Conservation (phyloP, 2,113 vertebrate species). For the Polypterus senegalus region DNA sequence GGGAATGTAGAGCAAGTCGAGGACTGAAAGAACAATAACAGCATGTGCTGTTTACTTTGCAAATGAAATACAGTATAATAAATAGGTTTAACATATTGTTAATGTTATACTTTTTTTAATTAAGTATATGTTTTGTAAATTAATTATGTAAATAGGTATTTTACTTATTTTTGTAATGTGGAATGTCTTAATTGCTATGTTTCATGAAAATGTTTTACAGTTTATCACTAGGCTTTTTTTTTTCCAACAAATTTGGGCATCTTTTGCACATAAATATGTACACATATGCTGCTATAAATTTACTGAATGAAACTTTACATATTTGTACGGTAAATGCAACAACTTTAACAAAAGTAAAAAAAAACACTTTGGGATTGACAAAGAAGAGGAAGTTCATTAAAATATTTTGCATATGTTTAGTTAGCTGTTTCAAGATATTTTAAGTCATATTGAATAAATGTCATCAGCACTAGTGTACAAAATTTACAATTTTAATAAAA, state of each 20-base stretch:
- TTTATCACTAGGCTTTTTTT: slow-evolving; percentile 21
- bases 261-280: slow-evolving; percentile 50
- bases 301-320: no score
- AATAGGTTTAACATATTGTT: slow-evolving; percentile 14
- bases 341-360: no score
- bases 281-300: slow-evolving; percentile 39
- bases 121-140: slow-evolving; percentile 75
- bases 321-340: no score
- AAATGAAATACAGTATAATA: slow-evolving; percentile 21
- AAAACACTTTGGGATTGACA: no score
- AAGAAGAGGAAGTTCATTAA: no score
- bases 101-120: slow-evolving; percentile 48
- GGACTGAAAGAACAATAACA: slow-evolving; percentile 14
- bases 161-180: slow-evolving; percentile 52
- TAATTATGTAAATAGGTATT: slow-evolving; percentile 74
- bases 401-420: no score
- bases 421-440: no score
- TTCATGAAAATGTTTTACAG: slow-evolving; percentile 26
- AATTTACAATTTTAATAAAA: no score
- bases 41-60: slow-evolving; percentile 17
- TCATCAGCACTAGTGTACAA: no score
- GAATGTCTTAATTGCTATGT: slow-evolving; percentile 45
- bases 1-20: slow-evolving; percentile 15
- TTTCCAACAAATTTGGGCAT: slow-evolving; percentile 39
- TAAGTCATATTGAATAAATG: no score